Percentiles rank a stretch among this genome's conserved stretches.
Conservation (phyloP, 64 coral and sea anemone species). For the Anthopleura sola region DNA sequence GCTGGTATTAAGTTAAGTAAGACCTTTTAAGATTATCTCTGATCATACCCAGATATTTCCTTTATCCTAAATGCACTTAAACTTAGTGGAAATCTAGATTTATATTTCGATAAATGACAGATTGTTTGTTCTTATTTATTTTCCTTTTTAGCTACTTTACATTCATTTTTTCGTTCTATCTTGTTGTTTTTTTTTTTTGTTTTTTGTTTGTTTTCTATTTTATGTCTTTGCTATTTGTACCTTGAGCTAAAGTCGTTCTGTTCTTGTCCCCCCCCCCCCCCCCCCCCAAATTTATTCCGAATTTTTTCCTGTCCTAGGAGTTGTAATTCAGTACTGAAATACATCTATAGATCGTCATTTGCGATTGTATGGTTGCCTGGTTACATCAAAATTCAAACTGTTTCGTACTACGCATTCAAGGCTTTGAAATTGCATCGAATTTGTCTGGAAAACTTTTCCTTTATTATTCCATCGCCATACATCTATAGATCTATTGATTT, state of each 20-base stretch:
- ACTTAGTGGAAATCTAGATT: not conserved
- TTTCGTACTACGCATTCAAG: not conserved
- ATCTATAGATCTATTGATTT: too few relatives aligned
- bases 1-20: not conserved
- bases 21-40: constrained; percentile 8
- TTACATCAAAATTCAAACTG: too few relatives aligned
- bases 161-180: not conserved
- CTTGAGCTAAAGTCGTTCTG: too few relatives aligned
- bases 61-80: not conserved
- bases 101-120: not conserved
- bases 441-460: not conserved
- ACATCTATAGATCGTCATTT: too few relatives aligned
- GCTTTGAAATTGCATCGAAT: not conserved
- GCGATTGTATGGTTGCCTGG: too few relatives aligned
- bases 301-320: too few relatives aligned
- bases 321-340: too few relatives aligned
- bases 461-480: not conserved
- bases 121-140: not conserved
- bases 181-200: too few relatives aligned
- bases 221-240: not conserved
- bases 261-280: too few relatives aligned
- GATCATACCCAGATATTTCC: not conserved
- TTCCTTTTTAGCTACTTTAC: not conserved
- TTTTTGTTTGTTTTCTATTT: not conserved
- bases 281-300: too few relatives aligned